A percentile compares a stretch with the other conserved stretches of the same genome.
These are phyloP conservation scores for Anguilla marmorata DNA, from an alignment of 2,797 vertebrate species.

Conservation along the genomic window DNA sequence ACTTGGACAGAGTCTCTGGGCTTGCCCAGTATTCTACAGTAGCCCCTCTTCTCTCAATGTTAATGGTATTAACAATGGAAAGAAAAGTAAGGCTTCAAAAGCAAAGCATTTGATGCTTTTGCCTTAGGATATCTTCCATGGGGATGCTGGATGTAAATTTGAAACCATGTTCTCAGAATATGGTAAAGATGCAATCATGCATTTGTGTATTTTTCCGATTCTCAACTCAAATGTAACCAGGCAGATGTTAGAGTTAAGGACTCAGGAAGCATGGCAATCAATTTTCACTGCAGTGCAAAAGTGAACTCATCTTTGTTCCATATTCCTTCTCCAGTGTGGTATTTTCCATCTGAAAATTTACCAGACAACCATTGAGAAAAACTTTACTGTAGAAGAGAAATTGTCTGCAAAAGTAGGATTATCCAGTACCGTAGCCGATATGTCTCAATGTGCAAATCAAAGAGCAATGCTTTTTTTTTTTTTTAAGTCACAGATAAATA, in stretches of 20 bases:
- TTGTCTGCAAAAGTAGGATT: not conserved
- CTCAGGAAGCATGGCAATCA: not conserved
- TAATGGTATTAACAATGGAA: not conserved
- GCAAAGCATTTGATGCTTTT: not conserved
- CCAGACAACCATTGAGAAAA: not conserved
- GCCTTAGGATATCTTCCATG: not conserved
- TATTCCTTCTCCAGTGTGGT: not conserved
- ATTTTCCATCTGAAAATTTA: not conserved
- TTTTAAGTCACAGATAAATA: not conserved
- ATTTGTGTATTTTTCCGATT: not conserved
- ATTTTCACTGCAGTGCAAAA: not conserved
- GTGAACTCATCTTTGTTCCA: not conserved
- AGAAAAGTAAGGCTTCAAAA: not conserved
- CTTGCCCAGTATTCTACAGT: not conserved
- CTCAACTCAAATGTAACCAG: not conserved
- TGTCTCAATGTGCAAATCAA: not conserved
- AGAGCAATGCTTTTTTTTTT: not conserved
- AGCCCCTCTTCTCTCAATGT: not conserved
- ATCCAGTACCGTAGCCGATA: not conserved
- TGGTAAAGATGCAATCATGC: not conserved
- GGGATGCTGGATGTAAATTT: not conserved
- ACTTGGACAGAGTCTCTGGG: not conserved
- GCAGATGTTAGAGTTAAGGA: not conserved
- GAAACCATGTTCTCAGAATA: constrained; percentile 12
- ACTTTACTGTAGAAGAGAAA: not conserved